phyloP scores from a whole-genome alignment of 2,113 vertebrate genomes.

The Propithecus coquereli region DNA sequence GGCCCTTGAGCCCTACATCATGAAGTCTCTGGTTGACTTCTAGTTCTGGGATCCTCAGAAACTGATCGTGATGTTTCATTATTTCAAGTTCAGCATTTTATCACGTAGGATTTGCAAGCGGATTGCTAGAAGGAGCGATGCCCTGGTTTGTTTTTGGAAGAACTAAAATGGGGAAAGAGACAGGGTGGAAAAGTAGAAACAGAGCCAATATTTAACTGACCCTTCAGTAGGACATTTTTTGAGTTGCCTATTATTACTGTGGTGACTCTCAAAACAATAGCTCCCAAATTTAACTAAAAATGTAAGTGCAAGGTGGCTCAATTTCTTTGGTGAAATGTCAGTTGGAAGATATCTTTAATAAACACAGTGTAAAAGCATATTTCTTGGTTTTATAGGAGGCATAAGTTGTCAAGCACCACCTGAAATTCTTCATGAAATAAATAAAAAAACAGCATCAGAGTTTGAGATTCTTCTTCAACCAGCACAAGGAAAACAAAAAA shows the following conservation, averaged over 20 bases:
- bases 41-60: slow-evolving; percentile 19
- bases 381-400: slow-evolving; percentile 17
- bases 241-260: neutral
- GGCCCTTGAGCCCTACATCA: neutral
- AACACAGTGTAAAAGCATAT: neutral
- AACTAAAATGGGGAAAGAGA: neutral
- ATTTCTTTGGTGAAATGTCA: neutral
- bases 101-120: neutral
- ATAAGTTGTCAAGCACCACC: slow-evolving; percentile 20
- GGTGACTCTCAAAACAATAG: slow-evolving; percentile 11
- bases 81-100: slow-evolving; percentile 30
- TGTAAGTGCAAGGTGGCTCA: neutral
- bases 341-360: slow-evolving; percentile 23
- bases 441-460: neutral
- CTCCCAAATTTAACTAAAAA: slow-evolving; percentile 6
- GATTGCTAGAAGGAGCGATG: neutral
- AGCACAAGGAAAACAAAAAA: slow-evolving; percentile 14
- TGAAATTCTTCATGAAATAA: slow-evolving; percentile 54
- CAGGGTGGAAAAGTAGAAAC: neutral
- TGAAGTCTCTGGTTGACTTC: neutral
- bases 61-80: neutral
- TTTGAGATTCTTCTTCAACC: slow-evolving; percentile 50
- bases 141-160: slow-evolving; percentile 12
- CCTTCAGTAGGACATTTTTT: neutral
- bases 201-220: neutral